phyloP scores from a whole-genome alignment of 2,797 vertebrate species.

The Selene dorsalis region DNA sequence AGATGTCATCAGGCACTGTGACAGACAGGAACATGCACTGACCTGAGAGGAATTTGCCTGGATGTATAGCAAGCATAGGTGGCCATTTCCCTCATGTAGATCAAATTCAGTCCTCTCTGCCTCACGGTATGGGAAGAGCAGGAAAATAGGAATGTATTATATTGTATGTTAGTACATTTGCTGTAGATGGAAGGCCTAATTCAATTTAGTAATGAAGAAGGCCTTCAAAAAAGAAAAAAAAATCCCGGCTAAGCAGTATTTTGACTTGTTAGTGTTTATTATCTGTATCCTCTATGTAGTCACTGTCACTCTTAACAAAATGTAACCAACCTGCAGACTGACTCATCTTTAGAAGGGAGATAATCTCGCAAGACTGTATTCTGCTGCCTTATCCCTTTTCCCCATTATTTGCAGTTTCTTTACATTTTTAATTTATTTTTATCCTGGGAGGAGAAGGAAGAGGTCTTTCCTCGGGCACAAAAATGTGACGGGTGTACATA shows the following conservation, averaged over 20 bases:
- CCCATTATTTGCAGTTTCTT: slow-evolving; percentile 57
- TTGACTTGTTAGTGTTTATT: slow-evolving; percentile 84
- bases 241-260: slow-evolving; percentile 76
- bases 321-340: slow-evolving; percentile 81
- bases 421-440: slow-evolving; percentile 51
- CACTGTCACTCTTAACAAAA: slow-evolving; percentile 82
- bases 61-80: slow-evolving; percentile 73
- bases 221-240: slow-evolving; percentile 73
- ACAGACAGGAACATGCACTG: slow-evolving; percentile 73
- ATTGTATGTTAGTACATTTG: slow-evolving; percentile 85
- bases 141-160: slow-evolving; percentile 86
- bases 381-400: slow-evolving; percentile 84
- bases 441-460: slow-evolving; percentile 40
- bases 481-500: slow-evolving; percentile 78
- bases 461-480: slow-evolving; percentile 47
- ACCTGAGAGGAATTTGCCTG: slow-evolving; percentile 77
- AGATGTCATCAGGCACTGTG: slow-evolving; percentile 77
- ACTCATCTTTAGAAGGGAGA: slow-evolving; percentile 77
- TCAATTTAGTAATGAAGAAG: slow-evolving; percentile 80
- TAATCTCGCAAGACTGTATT: slow-evolving; percentile 79
- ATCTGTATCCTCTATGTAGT: slow-evolving; percentile 84
- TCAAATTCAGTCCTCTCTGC: slow-evolving; percentile 78
- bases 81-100: slow-evolving; percentile 73
- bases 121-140: slow-evolving; percentile 64
- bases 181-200: slow-evolving; percentile 80